A percentile compares a stretch with the other conserved stretches of the same genome.
Conservation (phyloP, 1,140 invertebrate genomes). For the Diorhabda carinulata region DNA sequence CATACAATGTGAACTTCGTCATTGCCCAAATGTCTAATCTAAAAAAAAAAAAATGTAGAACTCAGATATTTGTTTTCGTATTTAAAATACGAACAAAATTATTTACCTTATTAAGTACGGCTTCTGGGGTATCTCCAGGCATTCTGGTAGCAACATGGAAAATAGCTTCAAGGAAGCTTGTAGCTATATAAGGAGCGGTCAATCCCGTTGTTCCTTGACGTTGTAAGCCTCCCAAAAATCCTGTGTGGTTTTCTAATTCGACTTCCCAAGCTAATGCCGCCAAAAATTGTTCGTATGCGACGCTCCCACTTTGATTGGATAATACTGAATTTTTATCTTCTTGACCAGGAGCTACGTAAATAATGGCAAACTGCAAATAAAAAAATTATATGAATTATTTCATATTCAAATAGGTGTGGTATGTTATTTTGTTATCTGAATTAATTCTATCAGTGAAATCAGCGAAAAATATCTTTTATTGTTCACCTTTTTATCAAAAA, state of each 20-base stretch:
- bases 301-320: constrained; percentile 77
- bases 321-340: constrained; percentile 94
- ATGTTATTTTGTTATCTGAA: no score
- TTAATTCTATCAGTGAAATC: no score
- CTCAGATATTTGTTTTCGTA: constrained; percentile 7
- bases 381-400: not conserved
- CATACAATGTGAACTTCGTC: constrained; percentile 99
- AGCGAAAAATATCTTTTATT: no score
- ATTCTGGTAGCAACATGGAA: constrained; percentile 99
- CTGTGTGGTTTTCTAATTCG: constrained; percentile 90
- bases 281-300: constrained; percentile 92
- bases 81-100: not conserved
- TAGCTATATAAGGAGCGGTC: constrained; percentile 95
- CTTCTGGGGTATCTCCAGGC: constrained; percentile 82
- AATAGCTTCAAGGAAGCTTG: constrained; percentile 78
- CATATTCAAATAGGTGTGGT: no score
- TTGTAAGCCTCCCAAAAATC: constrained; percentile 93
- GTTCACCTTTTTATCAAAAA: no score
- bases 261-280: constrained; percentile 94
- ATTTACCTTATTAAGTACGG: constrained; percentile 81
- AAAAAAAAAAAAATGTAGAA: constrained; percentile 33
- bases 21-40: constrained; percentile 94
- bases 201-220: constrained; percentile 86
- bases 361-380: constrained; percentile 67
- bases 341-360: constrained; percentile 95